phyloP scores from a whole-genome alignment of 2,797 vertebrate genomes.

The Pithecia hirsuta region DNA sequence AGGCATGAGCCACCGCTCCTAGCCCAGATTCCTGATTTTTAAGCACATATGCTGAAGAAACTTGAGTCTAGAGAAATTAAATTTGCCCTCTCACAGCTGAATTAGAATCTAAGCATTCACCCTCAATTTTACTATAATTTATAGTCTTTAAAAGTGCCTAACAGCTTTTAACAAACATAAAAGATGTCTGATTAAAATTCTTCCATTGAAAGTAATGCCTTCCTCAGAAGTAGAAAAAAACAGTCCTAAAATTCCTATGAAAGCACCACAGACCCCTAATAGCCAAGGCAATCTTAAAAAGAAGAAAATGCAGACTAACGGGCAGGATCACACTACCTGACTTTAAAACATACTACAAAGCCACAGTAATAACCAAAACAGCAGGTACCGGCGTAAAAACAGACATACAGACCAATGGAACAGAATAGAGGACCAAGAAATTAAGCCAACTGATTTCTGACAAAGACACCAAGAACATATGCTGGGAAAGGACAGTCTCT shows the following conservation, averaged over 20 bases:
- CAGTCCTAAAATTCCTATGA: neutral
- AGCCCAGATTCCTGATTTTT: slow-evolving; percentile 15
- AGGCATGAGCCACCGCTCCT: too few relatives aligned
- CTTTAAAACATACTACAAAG: neutral
- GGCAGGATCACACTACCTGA: neutral
- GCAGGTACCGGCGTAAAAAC: neutral
- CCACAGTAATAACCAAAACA: neutral
- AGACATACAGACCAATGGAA: neutral
- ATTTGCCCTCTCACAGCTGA: neutral
- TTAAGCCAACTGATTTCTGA: neutral
- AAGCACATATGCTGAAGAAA: neutral
- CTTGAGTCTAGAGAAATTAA: neutral
- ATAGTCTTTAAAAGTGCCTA: neutral
- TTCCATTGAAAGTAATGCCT: neutral
- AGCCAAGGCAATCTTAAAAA: neutral
- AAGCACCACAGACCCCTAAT: neutral
- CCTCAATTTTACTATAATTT: neutral
- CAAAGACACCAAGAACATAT: neutral
- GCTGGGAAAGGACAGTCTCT: neutral
- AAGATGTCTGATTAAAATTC: neutral
- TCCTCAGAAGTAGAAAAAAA: neutral
- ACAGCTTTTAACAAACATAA: neutral
- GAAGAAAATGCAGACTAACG: neutral
- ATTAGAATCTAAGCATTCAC: neutral
- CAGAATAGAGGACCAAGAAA: neutral